Percentiles rank a stretch among this genome's conserved stretches.
Evolutionary conservation across 1,140 invertebrate species (phyloP).

Genomic region (Amyelois transitella): DNA sequence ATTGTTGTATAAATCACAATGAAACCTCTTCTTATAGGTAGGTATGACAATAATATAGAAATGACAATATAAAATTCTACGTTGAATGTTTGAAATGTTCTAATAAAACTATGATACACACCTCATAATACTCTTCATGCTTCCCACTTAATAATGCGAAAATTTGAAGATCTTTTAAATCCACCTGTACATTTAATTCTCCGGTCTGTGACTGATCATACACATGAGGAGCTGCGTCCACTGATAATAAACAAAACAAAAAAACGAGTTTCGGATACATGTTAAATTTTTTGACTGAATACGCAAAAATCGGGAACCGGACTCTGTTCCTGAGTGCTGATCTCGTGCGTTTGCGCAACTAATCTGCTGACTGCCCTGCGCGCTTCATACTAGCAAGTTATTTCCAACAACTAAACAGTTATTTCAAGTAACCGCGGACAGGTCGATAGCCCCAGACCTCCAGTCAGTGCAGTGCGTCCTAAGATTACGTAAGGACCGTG

Average conservation of each 20-base stretch:
- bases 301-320: neutral
- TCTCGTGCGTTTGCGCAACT: conserved; percentile 30
- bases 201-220: conserved; percentile 86
- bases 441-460: conserved; percentile 63
- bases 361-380: conserved; percentile 31
- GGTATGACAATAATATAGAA: neutral
- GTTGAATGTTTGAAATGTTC: conserved; percentile 1
- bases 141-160: conserved; percentile 76
- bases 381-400: conserved; percentile 56
- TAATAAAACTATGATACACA: conserved; percentile 26
- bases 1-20: no score
- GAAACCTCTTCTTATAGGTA: neutral
- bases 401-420: conserved; percentile 72
- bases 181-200: conserved; percentile 84
- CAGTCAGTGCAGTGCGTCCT: conserved; percentile 44
- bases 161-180: conserved; percentile 84
- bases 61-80: neutral
- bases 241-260: conserved; percentile 9
- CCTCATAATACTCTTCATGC: conserved; percentile 70
- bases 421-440: conserved; percentile 66
- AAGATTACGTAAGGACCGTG: conserved; percentile 48
- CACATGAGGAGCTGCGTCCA: conserved; percentile 2
- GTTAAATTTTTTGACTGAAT: conserved; percentile 2
- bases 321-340: conserved; percentile 23
- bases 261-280: conserved; percentile 14